Evolutionary conservation across 2,113 vertebrate genomes (phyloP).

Genomic region (Leptocoma aspasia): DNA sequence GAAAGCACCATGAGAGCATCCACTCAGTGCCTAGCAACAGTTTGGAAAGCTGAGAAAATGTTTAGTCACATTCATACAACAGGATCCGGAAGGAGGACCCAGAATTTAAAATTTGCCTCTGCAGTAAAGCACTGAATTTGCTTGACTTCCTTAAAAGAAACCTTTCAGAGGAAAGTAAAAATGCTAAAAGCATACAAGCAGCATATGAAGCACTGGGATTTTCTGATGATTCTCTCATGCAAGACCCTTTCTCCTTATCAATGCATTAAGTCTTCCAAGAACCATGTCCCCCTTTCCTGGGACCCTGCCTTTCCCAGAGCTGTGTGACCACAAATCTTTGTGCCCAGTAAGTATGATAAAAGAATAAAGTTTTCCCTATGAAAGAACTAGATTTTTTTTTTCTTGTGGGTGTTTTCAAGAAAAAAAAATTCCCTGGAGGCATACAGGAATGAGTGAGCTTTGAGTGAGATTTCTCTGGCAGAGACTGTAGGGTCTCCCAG

Average conservation of each 20-base stretch:
- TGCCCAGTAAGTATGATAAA: not conserved
- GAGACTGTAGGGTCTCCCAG: not conserved
- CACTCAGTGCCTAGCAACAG: slow-evolving; percentile 19
- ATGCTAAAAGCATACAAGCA: not conserved
- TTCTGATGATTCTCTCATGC: not conserved
- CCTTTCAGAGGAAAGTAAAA: not conserved
- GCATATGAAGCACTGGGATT: not conserved
- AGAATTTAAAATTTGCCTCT: not conserved
- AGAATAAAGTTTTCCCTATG: not conserved
- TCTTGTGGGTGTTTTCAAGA: not conserved
- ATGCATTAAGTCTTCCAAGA: not conserved
- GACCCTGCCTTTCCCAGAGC: not conserved
- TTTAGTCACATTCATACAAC: not conserved
- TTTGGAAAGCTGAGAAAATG: slow-evolving; percentile 11
- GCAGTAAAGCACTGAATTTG: not conserved
- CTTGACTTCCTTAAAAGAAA: not conserved
- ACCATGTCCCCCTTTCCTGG: not conserved
- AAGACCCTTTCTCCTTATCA: not conserved
- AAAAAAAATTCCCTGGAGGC: not conserved
- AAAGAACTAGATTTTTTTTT: not conserved
- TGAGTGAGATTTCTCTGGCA: not conserved
- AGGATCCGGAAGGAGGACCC: not conserved
- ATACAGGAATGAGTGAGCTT: not conserved
- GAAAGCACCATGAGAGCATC: not conserved
- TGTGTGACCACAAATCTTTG: not conserved